These are phyloP conservation scores for Himantopus leucocephalus DNA, from an alignment of 2,113 vertebrate species.

Conservation along the genomic window DNA sequence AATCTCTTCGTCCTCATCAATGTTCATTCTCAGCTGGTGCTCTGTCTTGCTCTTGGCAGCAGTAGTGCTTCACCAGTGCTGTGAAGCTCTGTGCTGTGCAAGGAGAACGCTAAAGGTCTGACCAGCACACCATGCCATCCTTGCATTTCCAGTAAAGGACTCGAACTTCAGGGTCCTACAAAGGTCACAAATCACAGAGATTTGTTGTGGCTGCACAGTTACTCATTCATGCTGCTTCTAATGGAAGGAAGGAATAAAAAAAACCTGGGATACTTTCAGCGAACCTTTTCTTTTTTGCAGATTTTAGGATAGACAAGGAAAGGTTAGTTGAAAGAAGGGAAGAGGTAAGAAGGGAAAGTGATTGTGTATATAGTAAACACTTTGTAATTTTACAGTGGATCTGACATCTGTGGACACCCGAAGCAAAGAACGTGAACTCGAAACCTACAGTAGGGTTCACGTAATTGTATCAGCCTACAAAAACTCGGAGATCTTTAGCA, in stretches of 20 bases:
- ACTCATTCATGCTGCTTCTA: background rate
- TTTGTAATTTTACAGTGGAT: slow-evolving; percentile 81
- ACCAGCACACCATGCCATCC: background rate
- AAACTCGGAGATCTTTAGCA: slow-evolving; percentile 77
- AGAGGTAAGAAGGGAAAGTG: background rate
- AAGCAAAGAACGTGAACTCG: slow-evolving; percentile 86
- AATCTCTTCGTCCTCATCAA: background rate
- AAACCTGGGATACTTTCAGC: background rate
- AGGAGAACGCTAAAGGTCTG: background rate
- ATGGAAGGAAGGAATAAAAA: background rate
- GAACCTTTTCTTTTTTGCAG: background rate
- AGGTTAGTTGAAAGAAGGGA: background rate
- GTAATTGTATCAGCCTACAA: slow-evolving; percentile 82
- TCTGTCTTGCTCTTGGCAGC: background rate
- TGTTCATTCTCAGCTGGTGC: background rate
- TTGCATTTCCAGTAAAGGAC: background rate
- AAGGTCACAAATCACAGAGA: background rate
- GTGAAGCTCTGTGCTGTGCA: background rate
- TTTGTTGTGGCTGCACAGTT: background rate
- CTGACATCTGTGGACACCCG: slow-evolving; percentile 92
- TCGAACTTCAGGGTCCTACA: background rate
- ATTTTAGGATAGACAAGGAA: background rate
- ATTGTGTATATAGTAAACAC: background rate
- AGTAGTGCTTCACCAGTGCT: background rate
- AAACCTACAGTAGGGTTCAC: slow-evolving; percentile 88